Evolutionary conservation across 2,797 vertebrate species (phyloP).

Genomic region (Tauraco hartlaubi): DNA sequence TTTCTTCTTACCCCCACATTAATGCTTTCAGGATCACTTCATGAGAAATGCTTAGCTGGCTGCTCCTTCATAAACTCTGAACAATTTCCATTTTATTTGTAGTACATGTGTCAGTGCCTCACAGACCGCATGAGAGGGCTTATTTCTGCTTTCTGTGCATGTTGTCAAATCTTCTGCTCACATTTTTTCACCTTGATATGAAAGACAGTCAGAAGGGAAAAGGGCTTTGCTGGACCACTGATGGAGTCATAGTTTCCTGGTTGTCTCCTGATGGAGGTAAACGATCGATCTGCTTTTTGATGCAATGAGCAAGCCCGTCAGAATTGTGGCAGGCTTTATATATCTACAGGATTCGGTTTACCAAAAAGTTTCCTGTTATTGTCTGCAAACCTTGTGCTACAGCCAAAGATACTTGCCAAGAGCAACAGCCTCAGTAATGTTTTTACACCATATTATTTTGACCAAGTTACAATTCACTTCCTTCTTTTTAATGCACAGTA

Average conservation of each 20-base stretch:
- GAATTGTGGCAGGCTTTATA: background rate
- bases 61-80: background rate
- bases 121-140: background rate
- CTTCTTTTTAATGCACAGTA: conserved; percentile 40
- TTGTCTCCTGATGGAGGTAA: background rate
- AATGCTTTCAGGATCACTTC: background rate
- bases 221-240: background rate
- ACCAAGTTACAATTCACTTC: conserved; percentile 47
- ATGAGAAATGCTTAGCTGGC: background rate
- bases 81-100: background rate
- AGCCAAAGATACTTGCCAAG: conserved; percentile 8
- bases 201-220: background rate
- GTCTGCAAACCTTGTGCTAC: conserved; percentile 22
- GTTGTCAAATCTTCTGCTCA: background rate
- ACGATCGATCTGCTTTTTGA: background rate
- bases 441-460: conserved; percentile 54
- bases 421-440: conserved; percentile 35
- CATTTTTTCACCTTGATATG: background rate
- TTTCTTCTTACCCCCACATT: background rate
- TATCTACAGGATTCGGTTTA: background rate
- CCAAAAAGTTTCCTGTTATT: conserved; percentile 58
- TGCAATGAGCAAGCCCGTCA: background rate
- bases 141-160: background rate
- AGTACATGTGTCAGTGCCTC: background rate
- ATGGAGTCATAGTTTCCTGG: background rate